phyloP scores from a whole-genome alignment of 2,797 vertebrate species.

The Lindbergichthys nudifrons region DNA sequence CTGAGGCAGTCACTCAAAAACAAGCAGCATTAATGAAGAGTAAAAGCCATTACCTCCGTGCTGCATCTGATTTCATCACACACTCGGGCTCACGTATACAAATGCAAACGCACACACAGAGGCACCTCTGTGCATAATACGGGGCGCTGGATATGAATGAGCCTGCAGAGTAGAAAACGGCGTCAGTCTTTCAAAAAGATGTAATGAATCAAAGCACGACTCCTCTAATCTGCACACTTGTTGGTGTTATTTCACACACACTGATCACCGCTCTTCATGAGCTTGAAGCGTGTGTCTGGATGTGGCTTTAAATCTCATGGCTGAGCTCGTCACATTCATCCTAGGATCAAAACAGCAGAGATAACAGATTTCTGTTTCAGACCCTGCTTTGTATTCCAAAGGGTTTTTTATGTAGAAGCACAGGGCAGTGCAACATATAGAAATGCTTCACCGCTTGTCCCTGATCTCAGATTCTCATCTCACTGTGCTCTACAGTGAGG shows the following conservation, averaged over 20 bases:
- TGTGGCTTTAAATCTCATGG: constrained; percentile 74
- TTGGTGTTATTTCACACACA: constrained; percentile 77
- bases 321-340: constrained; percentile 67
- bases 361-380: constrained; percentile 67
- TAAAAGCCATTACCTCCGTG: constrained; percentile 80
- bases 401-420: constrained; percentile 26
- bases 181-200: constrained; percentile 80
- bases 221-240: constrained; percentile 79
- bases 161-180: constrained; percentile 72
- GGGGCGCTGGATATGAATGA: constrained; percentile 72
- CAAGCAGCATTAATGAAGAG: constrained; percentile 84
- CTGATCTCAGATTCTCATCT: constrained; percentile 67
- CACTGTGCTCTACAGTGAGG: constrained; percentile 40
- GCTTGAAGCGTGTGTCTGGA: constrained; percentile 67
- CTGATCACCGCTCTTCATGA: constrained; percentile 73
- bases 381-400: constrained; percentile 62
- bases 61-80: constrained; percentile 80
- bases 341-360: constrained; percentile 63
- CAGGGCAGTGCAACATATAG: constrained; percentile 55
- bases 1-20: constrained; percentile 82
- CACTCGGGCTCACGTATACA: constrained; percentile 36
- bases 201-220: constrained; percentile 76
- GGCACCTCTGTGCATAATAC: constrained; percentile 61
- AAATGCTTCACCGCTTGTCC: constrained; percentile 42
- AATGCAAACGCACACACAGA: constrained; percentile 41